These are phyloP conservation scores for Micrastur ruficollis DNA, from an alignment of 2,797 vertebrate species.

Conservation along the genomic window DNA sequence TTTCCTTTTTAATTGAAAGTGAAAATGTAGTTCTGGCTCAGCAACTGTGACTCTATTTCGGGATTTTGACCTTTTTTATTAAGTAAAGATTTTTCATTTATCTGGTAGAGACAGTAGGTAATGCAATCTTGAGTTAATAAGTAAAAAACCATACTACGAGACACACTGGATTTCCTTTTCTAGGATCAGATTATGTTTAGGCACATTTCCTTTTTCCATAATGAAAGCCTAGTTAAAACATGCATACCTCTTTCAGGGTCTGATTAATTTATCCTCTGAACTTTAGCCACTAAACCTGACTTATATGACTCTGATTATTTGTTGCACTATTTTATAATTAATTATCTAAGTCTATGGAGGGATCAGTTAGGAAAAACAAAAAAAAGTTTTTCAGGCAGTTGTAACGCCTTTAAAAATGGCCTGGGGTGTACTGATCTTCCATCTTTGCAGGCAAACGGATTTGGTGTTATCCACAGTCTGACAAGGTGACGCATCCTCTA, in stretches of 20 bases:
- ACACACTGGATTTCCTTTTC: neutral
- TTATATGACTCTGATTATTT: conserved; percentile 23
- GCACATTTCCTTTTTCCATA: neutral
- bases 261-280: conserved; percentile 22
- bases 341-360: neutral
- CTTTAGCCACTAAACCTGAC: conserved; percentile 15
- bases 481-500: neutral
- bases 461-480: neutral
- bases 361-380: neutral
- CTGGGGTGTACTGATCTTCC: neutral
- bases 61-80: conserved; percentile 13
- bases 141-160: neutral
- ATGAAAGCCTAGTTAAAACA: conserved; percentile 12
- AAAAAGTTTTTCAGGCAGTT: neutral
- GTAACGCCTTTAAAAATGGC: neutral
- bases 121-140: conserved; percentile 26
- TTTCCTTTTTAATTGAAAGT: conserved; percentile 67
- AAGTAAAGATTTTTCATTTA: conserved; percentile 36
- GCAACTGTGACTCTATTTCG: neutral
- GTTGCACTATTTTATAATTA: neutral
- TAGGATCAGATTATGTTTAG: neutral
- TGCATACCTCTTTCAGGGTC: neutral
- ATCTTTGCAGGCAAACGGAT: neutral
- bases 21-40: conserved; percentile 55
- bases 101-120: conserved; percentile 7